A percentile compares a stretch with the other conserved stretches of the same genome.
Evolutionary conservation across 1,140 invertebrate species (phyloP).

Genomic region (Melanaphis sacchari): DNA sequence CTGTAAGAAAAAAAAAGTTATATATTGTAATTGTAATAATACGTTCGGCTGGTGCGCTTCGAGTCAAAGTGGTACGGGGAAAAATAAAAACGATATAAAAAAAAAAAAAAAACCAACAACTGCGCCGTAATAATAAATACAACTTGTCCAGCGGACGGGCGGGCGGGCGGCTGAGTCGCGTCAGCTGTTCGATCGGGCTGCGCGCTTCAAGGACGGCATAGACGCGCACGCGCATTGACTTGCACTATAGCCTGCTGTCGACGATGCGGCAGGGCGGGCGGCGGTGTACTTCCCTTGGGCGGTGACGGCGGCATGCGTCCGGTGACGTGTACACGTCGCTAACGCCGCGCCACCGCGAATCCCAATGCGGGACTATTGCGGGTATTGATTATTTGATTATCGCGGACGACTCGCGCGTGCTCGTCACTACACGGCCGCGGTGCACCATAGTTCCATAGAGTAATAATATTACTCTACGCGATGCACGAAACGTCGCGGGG

Average conservation of each 20-base stretch:
- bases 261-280: background rate
- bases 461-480: background rate
- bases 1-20: background rate
- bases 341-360: no score
- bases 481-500: background rate
- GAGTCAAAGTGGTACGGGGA: background rate
- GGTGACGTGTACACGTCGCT: conserved; percentile 5
- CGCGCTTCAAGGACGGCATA: conserved; percentile 9
- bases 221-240: background rate
- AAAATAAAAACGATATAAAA: background rate
- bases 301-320: background rate
- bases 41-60: background rate
- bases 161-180: background rate
- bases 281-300: background rate
- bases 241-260: background rate
- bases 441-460: background rate
- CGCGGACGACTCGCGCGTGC: background rate
- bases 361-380: background rate
- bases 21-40: background rate
- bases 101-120: conserved; percentile 2
- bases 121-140: conserved; percentile 53
- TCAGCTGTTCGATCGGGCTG: conserved; percentile 43
- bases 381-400: conserved; percentile 28
- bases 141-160: conserved; percentile 39
- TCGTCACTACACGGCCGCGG: background rate